Evolutionary conservation across 2,888 invertebrate species (phyloP), one percentile per base, ranked within the genome.

Genomic region (Drosophila trichaetosa): DNA sequence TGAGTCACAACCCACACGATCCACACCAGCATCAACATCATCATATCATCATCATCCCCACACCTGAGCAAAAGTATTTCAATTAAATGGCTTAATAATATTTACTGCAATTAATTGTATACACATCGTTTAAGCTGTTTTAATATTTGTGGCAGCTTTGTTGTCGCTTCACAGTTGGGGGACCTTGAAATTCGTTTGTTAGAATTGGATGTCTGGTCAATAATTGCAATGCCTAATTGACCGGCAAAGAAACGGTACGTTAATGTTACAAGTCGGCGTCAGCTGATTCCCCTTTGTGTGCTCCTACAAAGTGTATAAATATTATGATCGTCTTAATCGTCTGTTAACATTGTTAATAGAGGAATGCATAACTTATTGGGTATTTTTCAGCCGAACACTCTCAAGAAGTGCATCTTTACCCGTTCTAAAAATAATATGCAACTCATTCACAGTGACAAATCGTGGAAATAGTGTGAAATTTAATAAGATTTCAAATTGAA

Each of bases 51-150:
- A 33, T 33, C 21, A 36, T 10, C 13, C 21, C 24, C 33, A 51
- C 57, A 68, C 68, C 69, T 68, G 68, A 68, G 59, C 46, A 31
- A 33, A 54, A 65, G 74, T 71, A 70, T 80, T 80, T 77, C 75
- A 77, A 82, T 82, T 82, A 73, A 73, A 84, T 61, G 75, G 68
- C 69, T 67, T 53, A 63, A 81, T 69, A 88, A 88, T 77, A 80
- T 83, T 80, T 80, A 67, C 80, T 46, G 61, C 66, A 77, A 89
- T 82, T 73, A 84, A 83, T 80, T 83, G 80, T 81, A 62, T 76
- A 80, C 62, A 60, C 52, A 40, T 73, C 80, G 65, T 72, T 72
- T 59, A 36, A 63, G 49, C 56, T 56, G 59, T 21, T 40, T 49
- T 34, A 67, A 79, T 88, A 86, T 83, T 88, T 73, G 63, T 34